Evolutionary conservation across 64 coral and sea anemone genomes (phyloP).

Genomic region (Dendronephthya gigantea): DNA sequence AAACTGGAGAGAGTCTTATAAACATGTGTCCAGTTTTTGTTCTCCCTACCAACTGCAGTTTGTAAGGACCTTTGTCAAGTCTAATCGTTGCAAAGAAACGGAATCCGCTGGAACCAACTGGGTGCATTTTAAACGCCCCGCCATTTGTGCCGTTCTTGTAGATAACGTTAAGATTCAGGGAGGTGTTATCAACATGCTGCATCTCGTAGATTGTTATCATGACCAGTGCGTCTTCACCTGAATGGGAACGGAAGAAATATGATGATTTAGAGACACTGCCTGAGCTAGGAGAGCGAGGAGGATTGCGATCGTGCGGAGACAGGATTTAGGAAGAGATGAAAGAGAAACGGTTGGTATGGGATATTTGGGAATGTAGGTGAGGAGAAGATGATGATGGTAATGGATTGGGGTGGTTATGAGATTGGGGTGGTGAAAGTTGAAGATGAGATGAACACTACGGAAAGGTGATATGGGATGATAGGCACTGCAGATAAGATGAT

Average conservation of each 20-base stretch:
- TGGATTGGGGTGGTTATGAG: too few species aligned
- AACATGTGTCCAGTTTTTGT: background rate
- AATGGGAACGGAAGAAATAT: background rate
- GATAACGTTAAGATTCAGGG: background rate
- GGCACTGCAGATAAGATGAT: too few species aligned
- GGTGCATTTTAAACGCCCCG: background rate
- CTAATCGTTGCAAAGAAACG: background rate
- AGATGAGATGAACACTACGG: too few species aligned
- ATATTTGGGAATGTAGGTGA: too few species aligned
- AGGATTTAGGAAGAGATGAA: too few species aligned
- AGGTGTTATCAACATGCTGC: background rate
- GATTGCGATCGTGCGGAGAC: too few species aligned
- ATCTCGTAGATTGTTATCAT: background rate
- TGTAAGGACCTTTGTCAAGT: background rate
- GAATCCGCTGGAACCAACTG: background rate
- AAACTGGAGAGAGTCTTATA: background rate
- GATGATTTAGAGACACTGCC: too few species aligned
- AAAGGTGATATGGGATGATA: too few species aligned
- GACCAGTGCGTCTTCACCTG: constrained; percentile 3
- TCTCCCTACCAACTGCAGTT: background rate
- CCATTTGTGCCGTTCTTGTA: background rate
- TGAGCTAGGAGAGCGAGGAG: background rate
- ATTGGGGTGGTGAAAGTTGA: too few species aligned
- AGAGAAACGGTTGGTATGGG: too few species aligned
- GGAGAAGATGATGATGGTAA: too few species aligned